Evolutionary conservation across 2,113 vertebrate genomes (phyloP).

Genomic region (Ahaetulla prasina): DNA sequence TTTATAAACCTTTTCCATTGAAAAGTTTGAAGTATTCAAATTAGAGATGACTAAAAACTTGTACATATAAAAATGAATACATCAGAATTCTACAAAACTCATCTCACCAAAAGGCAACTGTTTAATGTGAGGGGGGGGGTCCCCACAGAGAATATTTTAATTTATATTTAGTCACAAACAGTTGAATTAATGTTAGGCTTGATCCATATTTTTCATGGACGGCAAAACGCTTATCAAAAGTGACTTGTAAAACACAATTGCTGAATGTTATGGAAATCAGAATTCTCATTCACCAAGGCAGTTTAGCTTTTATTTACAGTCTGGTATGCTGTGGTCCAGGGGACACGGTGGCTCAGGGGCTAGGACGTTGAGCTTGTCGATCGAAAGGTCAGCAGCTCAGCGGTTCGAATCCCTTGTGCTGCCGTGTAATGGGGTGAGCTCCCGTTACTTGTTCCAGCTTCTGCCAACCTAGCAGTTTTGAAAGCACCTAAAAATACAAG

Average conservation of each 20-base stretch:
- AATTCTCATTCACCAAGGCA: background rate
- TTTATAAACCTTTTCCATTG: background rate
- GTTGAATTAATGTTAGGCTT: background rate
- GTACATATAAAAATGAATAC: background rate
- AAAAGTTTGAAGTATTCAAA: background rate
- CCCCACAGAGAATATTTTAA: background rate
- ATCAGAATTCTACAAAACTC: background rate
- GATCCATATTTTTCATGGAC: background rate
- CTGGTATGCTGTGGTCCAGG: background rate
- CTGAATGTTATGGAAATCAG: background rate
- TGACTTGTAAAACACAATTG: background rate
- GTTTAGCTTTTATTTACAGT: background rate
- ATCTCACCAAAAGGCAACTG: background rate
- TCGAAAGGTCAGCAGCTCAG: too few relatives aligned
- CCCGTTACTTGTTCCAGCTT: too few relatives aligned
- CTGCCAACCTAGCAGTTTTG: too few relatives aligned
- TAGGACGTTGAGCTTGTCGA: too few relatives aligned
- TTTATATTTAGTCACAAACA: background rate
- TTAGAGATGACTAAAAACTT: background rate
- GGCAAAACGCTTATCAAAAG: background rate
- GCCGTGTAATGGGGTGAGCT: too few relatives aligned
- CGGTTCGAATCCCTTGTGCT: too few relatives aligned
- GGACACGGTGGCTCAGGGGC: too few relatives aligned
- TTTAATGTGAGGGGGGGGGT: background rate
- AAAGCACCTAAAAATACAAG: too few relatives aligned